A percentile compares a stretch with the other conserved stretches of the same genome.
phyloP scores from a whole-genome alignment of 2,797 vertebrate genomes.

The Enteromius radiatus region DNA sequence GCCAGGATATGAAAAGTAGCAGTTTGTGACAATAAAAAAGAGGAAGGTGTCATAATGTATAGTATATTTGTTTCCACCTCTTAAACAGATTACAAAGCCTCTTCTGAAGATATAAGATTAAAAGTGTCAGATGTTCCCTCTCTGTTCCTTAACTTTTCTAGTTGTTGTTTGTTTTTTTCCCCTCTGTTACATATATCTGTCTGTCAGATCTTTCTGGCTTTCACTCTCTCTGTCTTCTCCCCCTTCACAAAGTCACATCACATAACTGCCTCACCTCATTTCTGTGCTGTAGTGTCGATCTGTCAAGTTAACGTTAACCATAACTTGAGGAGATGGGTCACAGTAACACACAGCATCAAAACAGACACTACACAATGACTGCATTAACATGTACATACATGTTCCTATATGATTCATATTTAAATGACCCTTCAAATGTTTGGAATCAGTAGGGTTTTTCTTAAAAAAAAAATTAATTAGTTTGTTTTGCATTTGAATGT shows the following conservation, averaged over 20 bases:
- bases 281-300: background rate
- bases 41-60: conserved; percentile 47
- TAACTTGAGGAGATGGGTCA: conserved; percentile 18
- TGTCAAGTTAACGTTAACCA: background rate
- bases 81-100: background rate
- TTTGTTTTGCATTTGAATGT: background rate
- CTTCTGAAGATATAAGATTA: conserved; percentile 1
- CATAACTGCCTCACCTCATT: conserved; percentile 35
- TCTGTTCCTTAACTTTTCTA: background rate
- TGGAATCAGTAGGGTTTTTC: background rate
- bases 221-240: background rate
- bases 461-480: background rate
- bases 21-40: conserved; percentile 54
- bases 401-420: background rate
- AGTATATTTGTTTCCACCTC: conserved; percentile 16
- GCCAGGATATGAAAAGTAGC: conserved; percentile 61
- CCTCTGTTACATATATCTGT: conserved; percentile 13
- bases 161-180: background rate
- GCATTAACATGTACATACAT: background rate
- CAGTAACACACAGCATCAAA: conserved; percentile 11
- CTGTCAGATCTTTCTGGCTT: conserved; percentile 10
- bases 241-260: conserved; percentile 32
- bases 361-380: background rate
- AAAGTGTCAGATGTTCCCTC: conserved; percentile 26
- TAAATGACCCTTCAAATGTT: background rate